Base-by-base conservation (phyloP, 2,797 vertebrate genomes). In the Perodicticus potto region DNA sequence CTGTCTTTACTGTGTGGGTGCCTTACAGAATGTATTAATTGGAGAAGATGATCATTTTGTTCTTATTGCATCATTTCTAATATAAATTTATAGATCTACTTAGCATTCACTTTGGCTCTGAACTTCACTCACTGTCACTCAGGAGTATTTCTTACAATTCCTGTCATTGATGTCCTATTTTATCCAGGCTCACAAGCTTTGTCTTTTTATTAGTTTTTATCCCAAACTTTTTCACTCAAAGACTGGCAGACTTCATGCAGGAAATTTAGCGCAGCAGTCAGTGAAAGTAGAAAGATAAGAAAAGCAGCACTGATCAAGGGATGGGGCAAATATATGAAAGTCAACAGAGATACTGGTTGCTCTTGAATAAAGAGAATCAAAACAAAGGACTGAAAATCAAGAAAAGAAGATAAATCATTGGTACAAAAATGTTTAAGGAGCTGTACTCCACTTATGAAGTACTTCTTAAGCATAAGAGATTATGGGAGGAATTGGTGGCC, bases 61-160 rank as follows among this genome's bases (percentile, higher is more conserved):
- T 85, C n/a, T 76, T 82, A 81, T 84, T 84, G 20, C 43, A 77
- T 43, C 37, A 77, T 88, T 93, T 88, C 72, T 91, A 55, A 63
- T 20, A 45, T 59, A 92, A 96, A 92, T 87, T 65, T 96, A 45
- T 29, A 89, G 1, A 34, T 16, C n/a, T 87, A 53, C 22, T 96
- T 80, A 90, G 34, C 43, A 80, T 84, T 81, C 55, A 25, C 82
- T 59, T 94, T 4, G 5, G 40, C 73, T 96, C 72, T 97, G 61
- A 97, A 88, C 67, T 95, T 55, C 73, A 69, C 43, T 94, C 55
- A 55, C 27, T 59, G n/a, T 76, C 65, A 70, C 57, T 94, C 81
- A 11, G 16, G 82, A 73, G 63, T 91, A 77, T 76, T 95, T 20
- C 40, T 73, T 86, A 53, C 27, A 89, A 53, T 89, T 84, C 63